Evolutionary conservation across 2,888 invertebrate species (phyloP).

Genomic region (Geotrupes spiniger): DNA sequence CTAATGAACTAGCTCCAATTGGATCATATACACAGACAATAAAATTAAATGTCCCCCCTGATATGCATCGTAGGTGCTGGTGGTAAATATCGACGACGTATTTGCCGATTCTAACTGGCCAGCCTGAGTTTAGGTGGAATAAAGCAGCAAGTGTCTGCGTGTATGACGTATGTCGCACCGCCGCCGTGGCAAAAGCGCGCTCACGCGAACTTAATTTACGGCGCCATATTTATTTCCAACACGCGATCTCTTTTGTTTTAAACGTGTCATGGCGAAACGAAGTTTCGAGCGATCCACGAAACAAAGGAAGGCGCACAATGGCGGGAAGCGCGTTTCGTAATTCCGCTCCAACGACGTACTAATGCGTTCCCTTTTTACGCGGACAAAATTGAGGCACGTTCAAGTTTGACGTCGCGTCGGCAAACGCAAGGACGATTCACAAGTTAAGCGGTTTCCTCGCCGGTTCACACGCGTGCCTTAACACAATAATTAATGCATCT

Average conservation of each 20-base stretch:
- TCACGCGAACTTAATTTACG: slow-evolving; percentile 52
- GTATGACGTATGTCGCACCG: slow-evolving; percentile 45
- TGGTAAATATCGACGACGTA: too few relatives aligned
- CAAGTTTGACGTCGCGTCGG: slow-evolving; percentile 1
- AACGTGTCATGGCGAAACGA: slow-evolving; percentile 50
- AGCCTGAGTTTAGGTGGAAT: not conserved
- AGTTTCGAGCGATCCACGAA: slow-evolving; percentile 31
- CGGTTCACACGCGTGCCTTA: too few relatives aligned
- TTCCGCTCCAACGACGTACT: slow-evolving; percentile 6
- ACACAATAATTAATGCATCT: too few relatives aligned
- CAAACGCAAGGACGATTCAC: too few relatives aligned
- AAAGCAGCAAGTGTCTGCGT: slow-evolving; percentile 8
- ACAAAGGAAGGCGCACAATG: slow-evolving; percentile 36
- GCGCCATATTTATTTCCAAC: slow-evolving; percentile 52
- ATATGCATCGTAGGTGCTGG: too few relatives aligned
- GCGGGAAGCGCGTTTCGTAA: slow-evolving; percentile 27
- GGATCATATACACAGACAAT: too few relatives aligned
- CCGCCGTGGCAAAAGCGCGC: slow-evolving; percentile 45
- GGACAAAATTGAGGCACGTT: slow-evolving; percentile 3
- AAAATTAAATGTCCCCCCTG: too few relatives aligned
- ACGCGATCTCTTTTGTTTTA: slow-evolving; percentile 52
- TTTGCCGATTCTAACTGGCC: too few relatives aligned
- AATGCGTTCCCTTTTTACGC: not conserved
- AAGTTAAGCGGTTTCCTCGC: too few relatives aligned
- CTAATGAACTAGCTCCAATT: too few relatives aligned